Conservation (phyloP, 2,113 vertebrate species). For the Neofelis nebulosa region DNA sequence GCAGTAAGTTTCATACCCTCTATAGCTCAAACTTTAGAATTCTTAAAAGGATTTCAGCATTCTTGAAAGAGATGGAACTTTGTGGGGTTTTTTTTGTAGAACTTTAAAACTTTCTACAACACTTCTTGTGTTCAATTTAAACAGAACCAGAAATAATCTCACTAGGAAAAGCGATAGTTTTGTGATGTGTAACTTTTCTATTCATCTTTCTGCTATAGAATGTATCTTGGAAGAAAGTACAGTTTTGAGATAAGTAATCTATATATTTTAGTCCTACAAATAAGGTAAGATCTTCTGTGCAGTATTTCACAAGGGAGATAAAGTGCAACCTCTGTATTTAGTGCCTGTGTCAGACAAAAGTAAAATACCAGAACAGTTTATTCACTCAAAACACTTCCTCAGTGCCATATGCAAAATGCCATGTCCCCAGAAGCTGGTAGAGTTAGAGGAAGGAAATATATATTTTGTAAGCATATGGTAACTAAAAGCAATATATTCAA, state of each 20-base stretch:
- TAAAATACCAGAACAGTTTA: neutral
- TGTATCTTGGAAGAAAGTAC: slow-evolving; percentile 26
- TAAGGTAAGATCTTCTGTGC: neutral
- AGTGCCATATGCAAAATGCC: neutral
- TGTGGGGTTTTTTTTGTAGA: neutral
- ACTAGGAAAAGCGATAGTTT: neutral
- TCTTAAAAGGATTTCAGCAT: neutral
- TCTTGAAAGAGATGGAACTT: slow-evolving; percentile 35
- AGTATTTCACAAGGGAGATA: slow-evolving; percentile 16
- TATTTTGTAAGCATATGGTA: neutral
- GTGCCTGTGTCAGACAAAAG: neutral
- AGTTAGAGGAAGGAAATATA: neutral
- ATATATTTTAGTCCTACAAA: neutral
- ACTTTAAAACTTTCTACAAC: neutral
- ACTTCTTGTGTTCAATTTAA: neutral
- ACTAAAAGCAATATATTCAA: slow-evolving; percentile 17
- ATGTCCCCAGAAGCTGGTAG: neutral
- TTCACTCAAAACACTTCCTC: neutral
- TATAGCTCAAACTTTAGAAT: neutral
- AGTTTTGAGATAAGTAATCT: slow-evolving; percentile 16
- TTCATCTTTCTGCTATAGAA: slow-evolving; percentile 8
- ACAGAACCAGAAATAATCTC: neutral
- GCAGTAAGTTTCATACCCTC: neutral
- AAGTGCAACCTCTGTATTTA: neutral
- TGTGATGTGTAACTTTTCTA: neutral